Evolutionary conservation across 53 echinoderm and acorn worm genomes (phyloP).

Genomic region (Luidia sarsii): DNA sequence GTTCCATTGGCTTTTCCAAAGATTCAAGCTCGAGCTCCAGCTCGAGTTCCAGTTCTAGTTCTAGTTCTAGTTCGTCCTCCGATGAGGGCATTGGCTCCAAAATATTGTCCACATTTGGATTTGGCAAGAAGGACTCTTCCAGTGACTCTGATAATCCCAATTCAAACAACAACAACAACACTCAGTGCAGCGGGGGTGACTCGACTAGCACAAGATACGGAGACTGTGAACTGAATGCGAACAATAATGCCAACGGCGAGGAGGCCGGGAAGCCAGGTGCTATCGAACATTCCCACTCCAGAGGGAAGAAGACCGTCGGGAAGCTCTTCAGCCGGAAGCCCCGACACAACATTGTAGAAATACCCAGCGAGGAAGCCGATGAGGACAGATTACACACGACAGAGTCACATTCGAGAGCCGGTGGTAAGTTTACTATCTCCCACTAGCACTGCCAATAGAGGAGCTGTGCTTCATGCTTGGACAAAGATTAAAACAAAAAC

Average conservation of each 20-base stretch:
- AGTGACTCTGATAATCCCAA: conserved; percentile 69
- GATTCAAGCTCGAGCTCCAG: conserved; percentile 38
- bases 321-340: conserved; percentile 81
- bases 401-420: conserved; percentile 14
- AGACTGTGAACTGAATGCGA: conserved; percentile 66
- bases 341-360: conserved; percentile 83
- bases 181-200: conserved; percentile 53
- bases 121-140: conserved; percentile 50
- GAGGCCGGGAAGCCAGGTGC: conserved; percentile 47
- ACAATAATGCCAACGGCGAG: conserved; percentile 92
- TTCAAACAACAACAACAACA: conserved; percentile 88
- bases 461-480: too few relatives aligned
- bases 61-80: conserved; percentile 57
- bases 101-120: conserved; percentile 48
- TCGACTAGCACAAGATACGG: conserved; percentile 7
- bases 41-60: conserved; percentile 32
- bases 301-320: conserved; percentile 71
- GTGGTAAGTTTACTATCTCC: too few relatives aligned
- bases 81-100: conserved; percentile 53
- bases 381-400: neutral
- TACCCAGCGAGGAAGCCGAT: conserved; percentile 65
- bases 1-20: conserved; percentile 64
- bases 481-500: too few relatives aligned
- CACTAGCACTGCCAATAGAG: too few relatives aligned
- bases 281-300: conserved; percentile 68